Conservation (phyloP, 2,797 vertebrate genomes). For the Glyptemys insculpta region DNA sequence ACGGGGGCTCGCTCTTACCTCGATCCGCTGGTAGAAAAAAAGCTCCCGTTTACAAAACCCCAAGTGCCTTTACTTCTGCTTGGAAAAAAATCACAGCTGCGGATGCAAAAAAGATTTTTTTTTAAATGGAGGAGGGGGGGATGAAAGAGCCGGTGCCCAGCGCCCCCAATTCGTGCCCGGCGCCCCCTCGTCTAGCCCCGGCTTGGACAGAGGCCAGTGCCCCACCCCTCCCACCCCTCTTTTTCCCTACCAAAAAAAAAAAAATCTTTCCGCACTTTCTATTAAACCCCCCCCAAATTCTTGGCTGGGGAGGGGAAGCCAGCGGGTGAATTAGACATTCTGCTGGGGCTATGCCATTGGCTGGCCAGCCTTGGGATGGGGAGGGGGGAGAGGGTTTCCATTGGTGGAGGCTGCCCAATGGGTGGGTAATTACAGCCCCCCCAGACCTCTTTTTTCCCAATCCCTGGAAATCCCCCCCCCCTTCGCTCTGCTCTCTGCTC, state of each 20-base stretch:
- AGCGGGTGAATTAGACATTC: background rate
- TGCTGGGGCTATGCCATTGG: background rate
- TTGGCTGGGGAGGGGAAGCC: constrained; percentile 35
- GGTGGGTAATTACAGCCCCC: background rate
- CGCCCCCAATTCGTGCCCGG: background rate
- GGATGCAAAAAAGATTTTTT: background rate
- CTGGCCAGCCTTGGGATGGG: background rate
- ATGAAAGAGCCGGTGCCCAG: background rate
- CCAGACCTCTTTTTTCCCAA: background rate
- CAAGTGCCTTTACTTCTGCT: background rate
- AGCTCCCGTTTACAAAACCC: background rate
- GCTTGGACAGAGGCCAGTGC: background rate
- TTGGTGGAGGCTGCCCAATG: background rate
- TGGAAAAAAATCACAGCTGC: background rate
- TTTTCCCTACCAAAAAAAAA: background rate
- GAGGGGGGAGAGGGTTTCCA: background rate
- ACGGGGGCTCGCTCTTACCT: background rate
- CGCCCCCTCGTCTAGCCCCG: background rate
- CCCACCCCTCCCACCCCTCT: background rate
- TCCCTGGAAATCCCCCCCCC: background rate
- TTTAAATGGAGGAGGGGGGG: too few relatives aligned
- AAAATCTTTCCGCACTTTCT: constrained; percentile 42
- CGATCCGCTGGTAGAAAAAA: background rate
- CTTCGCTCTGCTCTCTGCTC: background rate
- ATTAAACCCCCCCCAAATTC: background rate